Evolutionary conservation across 2,888 invertebrate species (phyloP).

Genomic region (Macaria notata): DNA sequence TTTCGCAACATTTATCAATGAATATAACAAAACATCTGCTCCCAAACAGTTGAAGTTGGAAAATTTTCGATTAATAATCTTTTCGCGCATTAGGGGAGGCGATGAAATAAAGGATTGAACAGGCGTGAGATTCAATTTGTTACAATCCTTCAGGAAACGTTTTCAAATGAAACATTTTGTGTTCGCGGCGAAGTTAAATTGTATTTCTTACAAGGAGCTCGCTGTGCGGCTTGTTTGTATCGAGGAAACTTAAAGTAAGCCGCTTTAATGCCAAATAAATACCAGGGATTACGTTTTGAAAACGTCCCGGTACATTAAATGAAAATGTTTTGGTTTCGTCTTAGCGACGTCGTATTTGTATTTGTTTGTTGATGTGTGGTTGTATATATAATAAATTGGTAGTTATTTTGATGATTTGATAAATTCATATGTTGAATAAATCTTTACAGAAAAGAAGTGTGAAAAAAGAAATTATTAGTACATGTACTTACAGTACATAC

Average conservation of each 20-base stretch:
- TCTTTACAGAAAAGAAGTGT: too few species aligned
- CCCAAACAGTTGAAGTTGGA: conserved; percentile 54
- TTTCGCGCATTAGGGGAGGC: conserved; percentile 63
- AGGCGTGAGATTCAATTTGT: conserved; percentile 76
- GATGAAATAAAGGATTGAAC: conserved; percentile 75
- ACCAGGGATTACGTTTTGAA: conserved; percentile 38
- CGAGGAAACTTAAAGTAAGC: conserved; percentile 54
- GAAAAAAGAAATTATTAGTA: too few species aligned
- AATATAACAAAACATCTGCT: conserved; percentile 46
- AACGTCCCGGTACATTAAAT: conserved; percentile 25
- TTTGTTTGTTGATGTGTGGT: background rate
- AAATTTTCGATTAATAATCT: conserved; percentile 75
- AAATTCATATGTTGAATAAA: too few species aligned
- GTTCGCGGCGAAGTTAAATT: conserved; percentile 71
- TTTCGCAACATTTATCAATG: conserved; percentile 46
- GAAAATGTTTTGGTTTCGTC: conserved; percentile 21
- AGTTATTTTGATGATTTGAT: too few species aligned
- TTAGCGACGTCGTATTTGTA: conserved; percentile 4
- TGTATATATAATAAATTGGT: too few species aligned
- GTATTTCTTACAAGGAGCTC: conserved; percentile 66
- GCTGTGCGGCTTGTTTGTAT: conserved; percentile 56
- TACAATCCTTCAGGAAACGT: conserved; percentile 71
- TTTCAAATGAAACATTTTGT: conserved; percentile 74
- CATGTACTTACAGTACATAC: too few species aligned
- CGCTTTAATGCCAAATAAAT: conserved; percentile 54